Conservation (phyloP, 2,113 vertebrate genomes). For the Pheucticus melanocephalus region DNA sequence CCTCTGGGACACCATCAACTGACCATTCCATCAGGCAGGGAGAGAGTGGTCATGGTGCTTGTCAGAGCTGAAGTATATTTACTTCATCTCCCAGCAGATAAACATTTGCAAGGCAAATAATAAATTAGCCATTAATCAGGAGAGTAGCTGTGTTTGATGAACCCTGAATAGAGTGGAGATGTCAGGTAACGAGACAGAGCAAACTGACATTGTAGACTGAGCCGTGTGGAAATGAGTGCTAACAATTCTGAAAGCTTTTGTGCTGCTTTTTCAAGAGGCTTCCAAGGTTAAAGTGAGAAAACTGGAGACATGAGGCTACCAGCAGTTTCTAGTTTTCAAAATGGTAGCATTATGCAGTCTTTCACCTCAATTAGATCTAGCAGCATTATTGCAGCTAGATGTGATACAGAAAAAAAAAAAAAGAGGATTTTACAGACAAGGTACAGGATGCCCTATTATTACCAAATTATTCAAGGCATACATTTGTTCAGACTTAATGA, state of each 20-base stretch:
- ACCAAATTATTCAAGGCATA: background rate
- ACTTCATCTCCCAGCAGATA: constrained; percentile 73
- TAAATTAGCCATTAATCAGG: constrained; percentile 79
- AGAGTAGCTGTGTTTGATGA: constrained; percentile 67
- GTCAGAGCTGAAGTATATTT: constrained; percentile 71
- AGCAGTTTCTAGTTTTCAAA: background rate
- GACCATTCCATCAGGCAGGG: constrained; percentile 69
- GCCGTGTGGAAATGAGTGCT: background rate
- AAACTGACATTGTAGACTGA: constrained; percentile 59
- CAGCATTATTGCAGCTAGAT: background rate
- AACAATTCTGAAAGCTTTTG: constrained; percentile 9
- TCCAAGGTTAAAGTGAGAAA: constrained; percentile 12
- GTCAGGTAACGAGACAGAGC: constrained; percentile 64
- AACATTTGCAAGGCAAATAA: constrained; percentile 82
- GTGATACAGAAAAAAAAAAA: background rate
- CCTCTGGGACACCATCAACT: constrained; percentile 74
- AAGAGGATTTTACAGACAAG: background rate
- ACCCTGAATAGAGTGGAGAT: constrained; percentile 71
- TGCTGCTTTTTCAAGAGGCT: background rate
- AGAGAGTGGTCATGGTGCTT: constrained; percentile 55
- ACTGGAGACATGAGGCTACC: background rate
- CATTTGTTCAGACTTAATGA: background rate
- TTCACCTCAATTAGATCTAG: background rate
- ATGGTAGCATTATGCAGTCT: background rate
- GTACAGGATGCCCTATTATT: background rate